A percentile compares a stretch with the other conserved stretches of the same genome.
These are phyloP conservation scores for Ciconia maguari DNA, from an alignment of 2,113 vertebrate genomes.

Conservation along the genomic window DNA sequence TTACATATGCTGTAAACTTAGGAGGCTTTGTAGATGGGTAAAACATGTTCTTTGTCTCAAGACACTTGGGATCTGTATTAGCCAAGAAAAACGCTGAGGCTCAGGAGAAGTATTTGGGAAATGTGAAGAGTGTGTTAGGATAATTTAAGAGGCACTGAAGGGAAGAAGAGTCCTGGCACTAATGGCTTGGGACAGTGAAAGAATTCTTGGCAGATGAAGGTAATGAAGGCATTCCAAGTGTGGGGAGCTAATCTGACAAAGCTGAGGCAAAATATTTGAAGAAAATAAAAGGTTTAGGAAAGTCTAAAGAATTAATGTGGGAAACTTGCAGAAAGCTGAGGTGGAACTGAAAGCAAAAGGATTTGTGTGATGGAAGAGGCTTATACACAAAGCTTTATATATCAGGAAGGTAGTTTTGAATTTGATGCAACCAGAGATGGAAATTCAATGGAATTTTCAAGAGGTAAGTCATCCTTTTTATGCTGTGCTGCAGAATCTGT, in stretches of 20 bases:
- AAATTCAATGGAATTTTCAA: background rate
- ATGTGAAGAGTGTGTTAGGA: background rate
- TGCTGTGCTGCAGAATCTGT: background rate
- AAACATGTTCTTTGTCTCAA: background rate
- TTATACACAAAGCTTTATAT: background rate
- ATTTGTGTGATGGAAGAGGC: background rate
- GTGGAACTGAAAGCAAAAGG: background rate
- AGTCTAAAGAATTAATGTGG: background rate
- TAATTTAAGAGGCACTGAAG: background rate
- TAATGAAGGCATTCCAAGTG: background rate
- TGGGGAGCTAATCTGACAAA: background rate
- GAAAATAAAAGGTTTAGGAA: background rate
- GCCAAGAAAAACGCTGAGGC: background rate
- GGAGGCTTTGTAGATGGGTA: conserved; percentile 76
- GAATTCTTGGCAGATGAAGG: background rate
- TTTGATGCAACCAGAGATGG: background rate
- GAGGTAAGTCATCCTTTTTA: background rate
- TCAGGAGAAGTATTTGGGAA: background rate
- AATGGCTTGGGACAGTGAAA: background rate
- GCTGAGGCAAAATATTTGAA: background rate
- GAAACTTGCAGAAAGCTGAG: background rate
- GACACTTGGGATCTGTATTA: background rate
- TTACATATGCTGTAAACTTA: conserved; percentile 32
- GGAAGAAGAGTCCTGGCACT: background rate
- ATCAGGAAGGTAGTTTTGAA: background rate